Conservation (phyloP, 53 echinoderm and acorn worm species). For the Crossaster papposus region DNA sequence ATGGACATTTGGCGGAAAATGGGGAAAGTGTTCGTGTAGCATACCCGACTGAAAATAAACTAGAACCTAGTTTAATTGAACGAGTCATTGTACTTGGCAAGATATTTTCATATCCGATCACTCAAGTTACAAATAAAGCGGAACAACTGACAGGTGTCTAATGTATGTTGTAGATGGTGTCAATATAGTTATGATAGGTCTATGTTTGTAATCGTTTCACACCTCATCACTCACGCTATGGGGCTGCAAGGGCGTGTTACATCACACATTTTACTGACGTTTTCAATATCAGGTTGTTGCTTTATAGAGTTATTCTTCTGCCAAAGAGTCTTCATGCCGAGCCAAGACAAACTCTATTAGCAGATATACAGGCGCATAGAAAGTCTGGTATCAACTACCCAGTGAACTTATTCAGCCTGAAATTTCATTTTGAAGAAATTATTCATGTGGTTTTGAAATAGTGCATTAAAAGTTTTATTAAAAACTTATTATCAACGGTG, state of each 20-base stretch:
- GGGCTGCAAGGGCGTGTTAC: background rate
- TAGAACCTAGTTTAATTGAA: background rate
- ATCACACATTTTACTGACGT: background rate
- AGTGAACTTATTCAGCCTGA: too few relatives aligned
- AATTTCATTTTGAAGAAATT: too few relatives aligned
- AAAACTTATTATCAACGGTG: too few relatives aligned
- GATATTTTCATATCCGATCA: background rate
- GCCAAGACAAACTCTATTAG: background rate
- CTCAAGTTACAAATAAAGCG: background rate
- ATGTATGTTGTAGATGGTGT: background rate
- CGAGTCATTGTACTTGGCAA: background rate
- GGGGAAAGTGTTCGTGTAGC: background rate
- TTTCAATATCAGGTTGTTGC: background rate
- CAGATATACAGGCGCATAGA: too few relatives aligned
- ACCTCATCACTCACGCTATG: background rate
- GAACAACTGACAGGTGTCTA: too few relatives aligned
- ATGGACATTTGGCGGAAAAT: background rate
- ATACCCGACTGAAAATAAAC: background rate
- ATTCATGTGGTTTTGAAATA: too few relatives aligned
- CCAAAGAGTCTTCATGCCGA: background rate
- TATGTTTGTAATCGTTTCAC: background rate
- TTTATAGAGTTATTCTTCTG: background rate
- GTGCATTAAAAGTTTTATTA: too few relatives aligned
- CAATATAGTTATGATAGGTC: background rate
- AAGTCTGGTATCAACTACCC: too few relatives aligned